A percentile compares a stretch with the other conserved stretches of the same genome.
Evolutionary conservation across 2,888 invertebrate genomes (phyloP).

Genomic region (Caenorhabditis macrosperma): DNA sequence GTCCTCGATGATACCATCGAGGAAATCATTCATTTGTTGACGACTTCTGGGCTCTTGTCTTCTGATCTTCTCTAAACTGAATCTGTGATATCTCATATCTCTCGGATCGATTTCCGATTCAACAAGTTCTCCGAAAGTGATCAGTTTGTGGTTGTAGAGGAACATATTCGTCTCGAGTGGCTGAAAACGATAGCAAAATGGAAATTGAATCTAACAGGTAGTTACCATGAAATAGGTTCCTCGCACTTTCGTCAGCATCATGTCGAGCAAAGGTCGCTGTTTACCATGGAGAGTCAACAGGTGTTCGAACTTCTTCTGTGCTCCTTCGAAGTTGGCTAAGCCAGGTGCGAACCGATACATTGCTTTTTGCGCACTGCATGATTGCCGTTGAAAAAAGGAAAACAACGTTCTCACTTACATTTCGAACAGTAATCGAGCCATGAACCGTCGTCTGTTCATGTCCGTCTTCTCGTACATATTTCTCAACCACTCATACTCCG

Average conservation of each 20-base stretch:
- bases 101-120: conserved; percentile 31
- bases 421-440: conserved; percentile 30
- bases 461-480: conserved; percentile 23
- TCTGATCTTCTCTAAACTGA: conserved; percentile 11
- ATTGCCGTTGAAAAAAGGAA: not conserved
- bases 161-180: conserved; percentile 24
- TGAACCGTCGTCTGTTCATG: conserved; percentile 33
- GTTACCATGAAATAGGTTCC: conserved; percentile 39
- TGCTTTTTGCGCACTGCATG: conserved; percentile 24
- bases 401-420: not conserved
- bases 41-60: conserved; percentile 15
- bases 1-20: not conserved
- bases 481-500: conserved; percentile 34
- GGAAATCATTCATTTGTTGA: not conserved
- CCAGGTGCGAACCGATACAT: conserved; percentile 29
- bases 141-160: conserved; percentile 25
- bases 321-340: conserved; percentile 35
- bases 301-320: conserved; percentile 31
- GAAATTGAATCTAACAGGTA: not conserved
- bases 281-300: conserved; percentile 32
- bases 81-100: conserved; percentile 5
- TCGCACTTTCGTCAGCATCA: conserved; percentile 46
- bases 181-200: conserved; percentile 34
- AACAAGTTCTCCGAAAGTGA: conserved; percentile 31
- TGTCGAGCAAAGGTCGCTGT: conserved; percentile 49